Evolutionary conservation across 2,113 vertebrate genomes (phyloP), one percentile per base, ranked within the genome.

Genomic region (Lichenostomus cassidix): DNA sequence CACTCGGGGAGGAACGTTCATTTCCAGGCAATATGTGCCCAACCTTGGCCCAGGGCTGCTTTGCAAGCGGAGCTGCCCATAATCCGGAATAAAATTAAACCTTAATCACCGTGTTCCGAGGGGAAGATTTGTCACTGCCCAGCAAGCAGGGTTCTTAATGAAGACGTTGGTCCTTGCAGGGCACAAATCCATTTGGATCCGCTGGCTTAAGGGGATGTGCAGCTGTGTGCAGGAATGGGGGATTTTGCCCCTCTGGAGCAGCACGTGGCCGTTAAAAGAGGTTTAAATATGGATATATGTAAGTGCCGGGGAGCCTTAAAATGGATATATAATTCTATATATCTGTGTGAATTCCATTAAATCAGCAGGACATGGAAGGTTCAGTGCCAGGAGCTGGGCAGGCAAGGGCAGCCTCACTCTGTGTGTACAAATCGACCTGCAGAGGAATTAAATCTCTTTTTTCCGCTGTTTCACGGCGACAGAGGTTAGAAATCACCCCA

Each of bases 71-170:
- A 87, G 50, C 83, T 68, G 92, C 81, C 83, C 88, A 18, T 96
- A 96, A 95, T 96, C 94, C 20, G 1, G 31, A 80, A 75, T 60
- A 52, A 94, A 94, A 96, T 94, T 95, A 94, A 95, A 77, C 67
- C 63, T 91, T 96, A 95, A 95, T 95, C 90, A 53, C 83, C 8
- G 0, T 19, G 60, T 64, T 88, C 64, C 0, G 3, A 86, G 67
- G 87, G 68, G 5, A 89, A 95, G 92, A 96, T 92, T 84, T 87
- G 88, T 60, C 88, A 69, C 86, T 65, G 83, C 83, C 90, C 85
- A 58, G 68, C 85, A 25, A 87, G 82, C 13, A 4, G 5, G 31
- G 25, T 16, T 78, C 83, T 74, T 91, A 50, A 91, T 42, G 56
- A 85, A 87, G 79, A 64, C 8, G 5, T 52, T 52, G 46, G 29